Evolutionary conservation across 2,797 vertebrate genomes (phyloP), one percentile per base, ranked within the genome.

Genomic region (Taeniopygia guttata): DNA sequence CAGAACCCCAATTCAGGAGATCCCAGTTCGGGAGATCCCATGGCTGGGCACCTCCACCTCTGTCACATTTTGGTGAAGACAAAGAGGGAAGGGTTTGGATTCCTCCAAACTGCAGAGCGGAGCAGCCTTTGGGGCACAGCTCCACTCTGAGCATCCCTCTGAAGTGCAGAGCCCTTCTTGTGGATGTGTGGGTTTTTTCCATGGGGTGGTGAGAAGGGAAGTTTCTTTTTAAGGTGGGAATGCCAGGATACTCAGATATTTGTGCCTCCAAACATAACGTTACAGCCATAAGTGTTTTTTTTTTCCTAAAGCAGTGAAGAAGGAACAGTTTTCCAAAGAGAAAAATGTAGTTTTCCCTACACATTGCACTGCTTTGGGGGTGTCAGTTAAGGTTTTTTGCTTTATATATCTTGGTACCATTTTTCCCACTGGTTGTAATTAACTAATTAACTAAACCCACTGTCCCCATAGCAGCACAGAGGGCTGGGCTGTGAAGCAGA

Each of bases 71-170:
- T 21, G 26, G 30, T 25, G 76, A 84, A 34, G 26, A 54, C 25
- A 73, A 22, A 17, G 40, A 73, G 43, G 25, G 27, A 69, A 62
- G 14, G 34, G 27, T 36, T 43, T 10, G 22, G 45, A n/a, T 79
- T 62, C 12, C 5, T 49, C 26, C 34, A 48, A 48, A 84, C 1
- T 0, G 1, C 36, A 30, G 36, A 29, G 54, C 4, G 0, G 45
- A 34, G 36, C 76, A 48, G 52, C 43, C 30, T 8, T 5, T 43
- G 46, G 55, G 54, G 45, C 26, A 70, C 32, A 45, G 5, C 6
- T 77, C 43, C 42, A 10, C n/a, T 21, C 9, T 2, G 11, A 87
- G 32, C 67, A 84, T 14, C 46, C 30, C 32, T 49, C 59, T 40
- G 19, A 12, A 27, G 27, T 20, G 14, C 19, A 27, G 45, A n/a